phyloP scores from a whole-genome alignment of 1,140 invertebrate genomes.

The Melitaea cinxia region DNA sequence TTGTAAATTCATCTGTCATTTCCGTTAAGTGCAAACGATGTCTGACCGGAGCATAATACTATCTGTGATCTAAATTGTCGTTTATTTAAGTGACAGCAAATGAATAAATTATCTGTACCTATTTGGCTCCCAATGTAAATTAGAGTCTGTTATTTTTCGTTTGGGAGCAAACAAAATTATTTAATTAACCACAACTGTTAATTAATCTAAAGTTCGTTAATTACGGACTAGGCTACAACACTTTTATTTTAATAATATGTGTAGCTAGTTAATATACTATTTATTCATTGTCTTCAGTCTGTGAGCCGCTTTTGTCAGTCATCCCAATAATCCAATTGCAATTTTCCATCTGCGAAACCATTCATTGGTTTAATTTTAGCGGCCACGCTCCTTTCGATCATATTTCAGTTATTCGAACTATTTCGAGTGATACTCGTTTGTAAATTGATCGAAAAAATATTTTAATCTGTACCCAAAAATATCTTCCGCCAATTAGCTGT shows the following conservation, averaged over 20 bases:
- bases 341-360: slow-evolving; percentile 26
- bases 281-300: slow-evolving; percentile 9
- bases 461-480: slow-evolving; percentile 10
- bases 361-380: slow-evolving; percentile 27
- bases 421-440: slow-evolving; percentile 20
- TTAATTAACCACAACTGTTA: too few relatives aligned
- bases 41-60: not conserved
- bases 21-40: slow-evolving; percentile 2
- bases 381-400: slow-evolving; percentile 13
- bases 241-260: too few relatives aligned
- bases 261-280: too few relatives aligned
- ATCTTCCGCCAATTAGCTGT: slow-evolving; percentile 17
- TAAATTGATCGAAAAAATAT: not conserved
- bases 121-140: too few relatives aligned
- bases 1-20: slow-evolving; percentile 21
- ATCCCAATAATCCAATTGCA: slow-evolving; percentile 27
- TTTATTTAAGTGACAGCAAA: not conserved
- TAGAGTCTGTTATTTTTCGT: too few relatives aligned
- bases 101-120: not conserved
- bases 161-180: too few relatives aligned
- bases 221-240: too few relatives aligned
- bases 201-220: too few relatives aligned
- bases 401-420: slow-evolving; percentile 22
- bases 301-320: not conserved
- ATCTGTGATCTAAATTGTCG: not conserved